Evolutionary conservation across 2,797 vertebrate species (phyloP).

Genomic region (Neosalanx taihuensis): DNA sequence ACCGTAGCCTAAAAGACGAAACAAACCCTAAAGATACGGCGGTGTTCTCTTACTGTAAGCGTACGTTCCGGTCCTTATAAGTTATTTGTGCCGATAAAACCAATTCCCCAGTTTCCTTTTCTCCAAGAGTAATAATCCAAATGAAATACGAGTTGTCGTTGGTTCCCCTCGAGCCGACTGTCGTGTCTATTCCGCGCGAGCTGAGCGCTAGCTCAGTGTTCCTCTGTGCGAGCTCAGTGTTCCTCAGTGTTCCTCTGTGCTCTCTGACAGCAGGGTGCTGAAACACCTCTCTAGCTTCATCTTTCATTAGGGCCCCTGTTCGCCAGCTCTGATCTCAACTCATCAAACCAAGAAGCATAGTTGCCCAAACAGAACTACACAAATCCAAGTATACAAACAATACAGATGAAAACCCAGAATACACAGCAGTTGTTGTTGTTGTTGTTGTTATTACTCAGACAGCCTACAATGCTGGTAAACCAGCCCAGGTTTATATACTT

Average conservation of each 20-base stretch:
- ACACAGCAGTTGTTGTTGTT: too few species aligned
- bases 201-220: conserved; percentile 26
- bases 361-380: not conserved
- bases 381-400: too few species aligned
- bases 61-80: conserved; percentile 41
- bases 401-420: too few species aligned
- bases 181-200: conserved; percentile 32
- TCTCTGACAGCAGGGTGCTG: conserved; percentile 44
- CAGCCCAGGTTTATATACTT: too few species aligned
- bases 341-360: conserved; percentile 34
- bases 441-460: too few species aligned
- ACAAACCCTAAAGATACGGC: conserved; percentile 26
- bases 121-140: conserved; percentile 72
- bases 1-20: conserved; percentile 61
- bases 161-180: conserved; percentile 54
- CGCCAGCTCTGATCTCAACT: conserved; percentile 46
- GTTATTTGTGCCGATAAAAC: conserved; percentile 21
- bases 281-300: conserved; percentile 58
- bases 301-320: conserved; percentile 60
- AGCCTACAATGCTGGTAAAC: too few species aligned
- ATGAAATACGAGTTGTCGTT: conserved; percentile 57
- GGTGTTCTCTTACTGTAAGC: conserved; percentile 42
- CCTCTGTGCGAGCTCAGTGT: conserved; percentile 34
- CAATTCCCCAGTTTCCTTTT: conserved; percentile 36
- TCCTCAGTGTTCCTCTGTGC: conserved; percentile 46